These are phyloP conservation scores for Sylvia borin DNA, from an alignment of 2,797 vertebrate genomes.

Conservation along the genomic window DNA sequence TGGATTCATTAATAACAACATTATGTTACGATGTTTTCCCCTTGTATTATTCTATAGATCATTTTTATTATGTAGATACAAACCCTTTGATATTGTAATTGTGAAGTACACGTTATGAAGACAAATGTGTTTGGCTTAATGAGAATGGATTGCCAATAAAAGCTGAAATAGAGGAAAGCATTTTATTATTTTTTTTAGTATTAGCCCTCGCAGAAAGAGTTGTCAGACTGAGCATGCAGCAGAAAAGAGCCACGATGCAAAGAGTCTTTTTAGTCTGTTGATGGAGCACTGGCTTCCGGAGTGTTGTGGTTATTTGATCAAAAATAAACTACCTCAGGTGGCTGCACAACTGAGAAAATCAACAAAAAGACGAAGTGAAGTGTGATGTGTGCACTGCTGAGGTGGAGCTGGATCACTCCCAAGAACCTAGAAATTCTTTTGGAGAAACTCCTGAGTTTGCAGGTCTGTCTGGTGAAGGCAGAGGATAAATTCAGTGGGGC, in stretches of 20 bases:
- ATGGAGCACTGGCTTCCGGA: slow-evolving; percentile 52
- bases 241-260: slow-evolving; percentile 22
- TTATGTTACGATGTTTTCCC: slow-evolving; percentile 62
- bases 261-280: slow-evolving; percentile 59
- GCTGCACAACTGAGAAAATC: neutral
- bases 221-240: slow-evolving; percentile 13
- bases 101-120: slow-evolving; percentile 77
- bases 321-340: neutral
- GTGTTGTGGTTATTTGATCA: slow-evolving; percentile 59
- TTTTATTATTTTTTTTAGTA: slow-evolving; percentile 25
- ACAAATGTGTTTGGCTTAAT: slow-evolving; percentile 79
- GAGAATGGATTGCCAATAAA: slow-evolving; percentile 81
- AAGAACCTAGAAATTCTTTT: neutral
- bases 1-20: slow-evolving; percentile 71
- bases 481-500: fast-evolving
- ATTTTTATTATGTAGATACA: slow-evolving; percentile 79
- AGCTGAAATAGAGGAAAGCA: slow-evolving; percentile 61
- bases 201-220: neutral
- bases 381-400: neutral
- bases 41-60: slow-evolving; percentile 74
- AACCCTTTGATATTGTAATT: slow-evolving; percentile 81
- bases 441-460: neutral
- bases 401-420: neutral
- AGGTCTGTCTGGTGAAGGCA: neutral
- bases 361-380: neutral